phyloP scores from a whole-genome alignment of 2,113 vertebrate genomes.

The Sula dactylatra region DNA sequence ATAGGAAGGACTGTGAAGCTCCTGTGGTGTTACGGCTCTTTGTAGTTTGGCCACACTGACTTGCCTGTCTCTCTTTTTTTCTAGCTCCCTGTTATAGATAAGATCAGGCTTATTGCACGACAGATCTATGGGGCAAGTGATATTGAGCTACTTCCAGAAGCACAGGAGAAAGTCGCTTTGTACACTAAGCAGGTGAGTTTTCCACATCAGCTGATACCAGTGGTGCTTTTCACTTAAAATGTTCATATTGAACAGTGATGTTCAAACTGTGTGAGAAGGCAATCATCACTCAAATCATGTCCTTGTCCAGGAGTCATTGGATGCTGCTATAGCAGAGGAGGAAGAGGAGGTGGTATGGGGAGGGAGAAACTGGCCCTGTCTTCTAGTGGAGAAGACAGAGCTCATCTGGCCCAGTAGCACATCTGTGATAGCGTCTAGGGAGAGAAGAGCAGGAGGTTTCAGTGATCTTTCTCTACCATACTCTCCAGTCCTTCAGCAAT shows the following conservation, averaged over 20 bases:
- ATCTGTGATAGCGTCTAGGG: not conserved
- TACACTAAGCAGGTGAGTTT: slow-evolving; percentile 92
- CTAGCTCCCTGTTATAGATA: slow-evolving; percentile 88
- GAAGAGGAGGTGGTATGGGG: not conserved
- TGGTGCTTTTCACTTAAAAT: not conserved
- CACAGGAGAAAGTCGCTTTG: slow-evolving; percentile 86
- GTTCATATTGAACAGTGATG: not conserved
- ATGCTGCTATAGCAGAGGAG: not conserved
- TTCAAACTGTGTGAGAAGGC: not conserved
- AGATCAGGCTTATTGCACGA: slow-evolving; percentile 93
- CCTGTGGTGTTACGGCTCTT: not conserved
- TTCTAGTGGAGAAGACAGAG: not conserved
- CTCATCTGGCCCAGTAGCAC: not conserved
- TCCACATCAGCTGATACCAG: not conserved
- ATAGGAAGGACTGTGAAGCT: not conserved
- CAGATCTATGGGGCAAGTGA: slow-evolving; percentile 95
- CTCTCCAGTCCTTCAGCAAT: not conserved
- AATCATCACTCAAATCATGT: not conserved
- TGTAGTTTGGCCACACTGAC: not conserved
- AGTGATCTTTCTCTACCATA: not conserved
- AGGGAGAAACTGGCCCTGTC: not conserved
- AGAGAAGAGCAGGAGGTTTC: not conserved
- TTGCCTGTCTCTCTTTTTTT: not conserved
- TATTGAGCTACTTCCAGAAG: slow-evolving; percentile 91
- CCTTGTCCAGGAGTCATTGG: not conserved